phyloP scores from a whole-genome alignment of 1,140 invertebrate species.

The Spodoptera litura region DNA sequence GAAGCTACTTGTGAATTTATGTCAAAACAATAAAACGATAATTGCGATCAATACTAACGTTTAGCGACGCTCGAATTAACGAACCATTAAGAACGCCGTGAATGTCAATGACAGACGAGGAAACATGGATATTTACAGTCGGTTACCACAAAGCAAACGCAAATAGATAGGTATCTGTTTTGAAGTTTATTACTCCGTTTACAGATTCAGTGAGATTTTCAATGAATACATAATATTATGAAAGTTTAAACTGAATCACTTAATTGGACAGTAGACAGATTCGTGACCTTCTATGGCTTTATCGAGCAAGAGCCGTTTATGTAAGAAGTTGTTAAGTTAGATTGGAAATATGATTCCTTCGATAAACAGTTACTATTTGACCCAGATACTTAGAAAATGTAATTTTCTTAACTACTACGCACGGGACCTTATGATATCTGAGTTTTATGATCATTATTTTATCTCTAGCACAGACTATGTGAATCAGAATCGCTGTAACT shows the following conservation, averaged over 20 bases:
- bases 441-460: background rate
- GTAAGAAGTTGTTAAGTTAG: background rate
- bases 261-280: slow-evolving; percentile 1
- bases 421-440: no score
- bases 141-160: slow-evolving; percentile 53
- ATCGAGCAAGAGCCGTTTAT: background rate
- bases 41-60: slow-evolving; percentile 53
- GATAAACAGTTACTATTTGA: background rate
- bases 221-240: slow-evolving; percentile 20
- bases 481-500: background rate
- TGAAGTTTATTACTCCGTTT: slow-evolving; percentile 55
- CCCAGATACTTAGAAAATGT: background rate
- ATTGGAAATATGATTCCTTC: slow-evolving; percentile 18
- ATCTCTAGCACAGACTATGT: background rate
- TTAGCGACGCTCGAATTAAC: slow-evolving; percentile 64
- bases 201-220: slow-evolving; percentile 39
- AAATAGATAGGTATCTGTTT: slow-evolving; percentile 56
- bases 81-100: slow-evolving; percentile 65
- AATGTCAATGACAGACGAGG: slow-evolving; percentile 66
- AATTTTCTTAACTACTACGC: background rate
- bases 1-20: slow-evolving; percentile 32
- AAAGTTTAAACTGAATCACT: slow-evolving; percentile 18
- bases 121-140: slow-evolving; percentile 63
- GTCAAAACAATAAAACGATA: slow-evolving; percentile 52
- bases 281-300: slow-evolving; percentile 17